These are phyloP conservation scores for Pheosia tremula DNA, from an alignment of 2,888 invertebrate genomes.

Conservation along the genomic window DNA sequence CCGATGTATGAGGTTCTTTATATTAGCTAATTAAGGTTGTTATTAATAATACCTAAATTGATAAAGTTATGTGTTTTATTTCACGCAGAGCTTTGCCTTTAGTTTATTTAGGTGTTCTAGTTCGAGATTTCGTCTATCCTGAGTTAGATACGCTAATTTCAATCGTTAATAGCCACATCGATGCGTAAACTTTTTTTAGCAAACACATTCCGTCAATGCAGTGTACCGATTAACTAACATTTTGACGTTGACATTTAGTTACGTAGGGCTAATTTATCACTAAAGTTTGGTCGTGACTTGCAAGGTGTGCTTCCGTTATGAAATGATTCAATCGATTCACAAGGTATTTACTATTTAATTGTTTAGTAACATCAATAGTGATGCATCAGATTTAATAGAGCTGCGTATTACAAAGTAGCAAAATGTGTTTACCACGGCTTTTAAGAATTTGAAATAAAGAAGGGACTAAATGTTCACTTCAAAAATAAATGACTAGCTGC, in stretches of 20 bases:
- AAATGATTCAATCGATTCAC: conserved; percentile 37
- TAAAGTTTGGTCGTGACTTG: conserved; percentile 48
- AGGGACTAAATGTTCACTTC: no score
- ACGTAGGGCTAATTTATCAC: conserved; percentile 26
- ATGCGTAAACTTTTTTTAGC: background rate
- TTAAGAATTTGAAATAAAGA: no score
- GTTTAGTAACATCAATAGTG: no score
- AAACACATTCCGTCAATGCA: background rate
- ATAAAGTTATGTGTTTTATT: no score
- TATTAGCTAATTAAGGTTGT: no score
- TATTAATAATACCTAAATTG: no score
- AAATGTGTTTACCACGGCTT: conserved; percentile 27
- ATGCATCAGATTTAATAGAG: conserved; percentile 36
- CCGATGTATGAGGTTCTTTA: background rate
- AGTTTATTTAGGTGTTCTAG: no score
- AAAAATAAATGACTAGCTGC: no score
- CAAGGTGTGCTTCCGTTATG: conserved; percentile 50
- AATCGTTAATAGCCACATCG: conserved; percentile 31
- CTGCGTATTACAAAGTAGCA: conserved; percentile 7
- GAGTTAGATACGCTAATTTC: conserved; percentile 31
- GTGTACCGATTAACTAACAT: conserved; percentile 1
- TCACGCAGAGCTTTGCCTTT: no score
- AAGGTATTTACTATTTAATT: no score
- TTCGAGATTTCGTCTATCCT: background rate
- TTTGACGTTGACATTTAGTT: background rate